A percentile compares a stretch with the other conserved stretches of the same genome.
Conservation (phyloP, 2,797 vertebrate genomes). For the Phrynocephalus forsythii region DNA sequence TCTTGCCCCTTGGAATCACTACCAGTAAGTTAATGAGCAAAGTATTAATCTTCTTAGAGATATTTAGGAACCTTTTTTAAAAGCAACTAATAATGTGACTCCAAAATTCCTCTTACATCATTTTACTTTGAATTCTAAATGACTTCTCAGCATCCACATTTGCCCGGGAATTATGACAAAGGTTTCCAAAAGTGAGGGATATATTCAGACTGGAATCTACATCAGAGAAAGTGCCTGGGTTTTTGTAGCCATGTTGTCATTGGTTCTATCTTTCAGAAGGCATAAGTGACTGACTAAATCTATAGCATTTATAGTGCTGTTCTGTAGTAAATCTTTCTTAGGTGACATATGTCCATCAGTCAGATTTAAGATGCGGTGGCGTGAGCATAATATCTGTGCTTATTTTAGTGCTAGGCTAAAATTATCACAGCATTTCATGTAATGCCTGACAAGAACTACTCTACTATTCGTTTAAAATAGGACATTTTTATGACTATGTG, state of each 20-base stretch:
- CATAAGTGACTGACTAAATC: neutral
- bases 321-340: neutral
- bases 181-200: slow-evolving; percentile 37
- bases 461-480: neutral
- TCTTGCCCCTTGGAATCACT: slow-evolving; percentile 44
- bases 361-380: neutral
- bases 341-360: neutral
- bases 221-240: slow-evolving; percentile 10
- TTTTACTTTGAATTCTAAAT: slow-evolving; percentile 48
- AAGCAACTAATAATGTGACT: slow-evolving; percentile 40
- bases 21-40: slow-evolving; percentile 50
- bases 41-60: slow-evolving; percentile 56
- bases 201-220: neutral
- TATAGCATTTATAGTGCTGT: neutral
- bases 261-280: neutral
- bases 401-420: slow-evolving; percentile 5
- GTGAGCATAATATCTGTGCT: neutral
- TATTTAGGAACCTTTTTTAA: slow-evolving; percentile 41
- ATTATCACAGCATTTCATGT: slow-evolving; percentile 13
- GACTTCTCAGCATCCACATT: slow-evolving; percentile 44
- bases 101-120: slow-evolving; percentile 50
- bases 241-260: neutral
- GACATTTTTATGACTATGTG: neutral
- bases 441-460: neutral
- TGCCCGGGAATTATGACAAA: slow-evolving; percentile 41